phyloP scores from a whole-genome alignment of 1,140 invertebrate species.

The Lucilia cuprina region DNA sequence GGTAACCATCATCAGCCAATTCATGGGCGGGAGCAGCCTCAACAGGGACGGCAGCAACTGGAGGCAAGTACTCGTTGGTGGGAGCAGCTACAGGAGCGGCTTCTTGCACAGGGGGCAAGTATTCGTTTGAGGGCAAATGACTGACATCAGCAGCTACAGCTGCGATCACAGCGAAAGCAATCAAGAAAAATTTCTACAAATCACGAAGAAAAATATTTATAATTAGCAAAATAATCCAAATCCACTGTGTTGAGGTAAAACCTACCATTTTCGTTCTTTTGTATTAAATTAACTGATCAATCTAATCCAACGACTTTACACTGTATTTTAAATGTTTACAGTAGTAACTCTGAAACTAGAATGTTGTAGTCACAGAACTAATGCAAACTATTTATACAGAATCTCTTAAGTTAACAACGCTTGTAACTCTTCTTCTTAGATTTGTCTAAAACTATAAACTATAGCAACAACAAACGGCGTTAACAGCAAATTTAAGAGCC shows the following conservation, averaged over 20 bases:
- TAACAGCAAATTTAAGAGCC: background rate
- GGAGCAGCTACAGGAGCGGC: conserved; percentile 26
- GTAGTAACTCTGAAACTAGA: conserved; percentile 58
- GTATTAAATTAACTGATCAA: conserved; percentile 25
- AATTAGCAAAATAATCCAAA: conserved; percentile 29
- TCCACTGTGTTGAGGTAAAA: background rate
- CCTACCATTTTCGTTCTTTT: conserved; percentile 56
- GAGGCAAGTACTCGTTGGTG: conserved; percentile 48
- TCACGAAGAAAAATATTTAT: conserved; percentile 14
- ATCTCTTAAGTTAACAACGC: background rate
- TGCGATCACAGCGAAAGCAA: conserved; percentile 52
- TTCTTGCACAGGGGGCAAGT: conserved; percentile 41
- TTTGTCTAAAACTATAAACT: background rate
- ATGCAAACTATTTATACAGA: conserved; percentile 27
- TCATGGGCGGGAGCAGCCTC: conserved; percentile 39
- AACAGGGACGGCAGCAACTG: conserved; percentile 46
- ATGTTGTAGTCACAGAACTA: conserved; percentile 42
- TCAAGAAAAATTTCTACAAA: conserved; percentile 57
- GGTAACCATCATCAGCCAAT: conserved; percentile 45
- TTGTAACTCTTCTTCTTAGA: background rate
- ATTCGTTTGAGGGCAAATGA: conserved; percentile 50
- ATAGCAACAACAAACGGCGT: background rate
- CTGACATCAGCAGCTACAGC: conserved; percentile 58
- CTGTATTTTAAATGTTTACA: conserved; percentile 46
- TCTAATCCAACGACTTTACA: conserved; percentile 48